These are phyloP conservation scores for Parochlus steinenii DNA, from an alignment of 2,888 invertebrate genomes.

Conservation along the genomic window DNA sequence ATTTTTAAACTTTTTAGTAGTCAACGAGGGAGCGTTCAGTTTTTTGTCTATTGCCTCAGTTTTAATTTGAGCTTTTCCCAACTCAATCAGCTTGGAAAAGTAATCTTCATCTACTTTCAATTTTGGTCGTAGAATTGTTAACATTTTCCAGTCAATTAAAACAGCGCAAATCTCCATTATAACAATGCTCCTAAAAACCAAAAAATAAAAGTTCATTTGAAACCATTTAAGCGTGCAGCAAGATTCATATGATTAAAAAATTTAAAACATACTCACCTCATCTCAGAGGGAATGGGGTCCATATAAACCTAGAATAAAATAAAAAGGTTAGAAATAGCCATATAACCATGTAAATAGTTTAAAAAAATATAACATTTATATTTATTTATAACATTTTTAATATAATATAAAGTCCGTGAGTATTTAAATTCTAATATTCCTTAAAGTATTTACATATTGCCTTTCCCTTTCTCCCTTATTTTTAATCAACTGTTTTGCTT, in stretches of 20 bases:
- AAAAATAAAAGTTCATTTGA: neutral
- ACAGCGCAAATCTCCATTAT: constrained; percentile 57
- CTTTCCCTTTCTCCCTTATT: constrained; percentile 25
- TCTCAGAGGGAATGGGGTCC: constrained; percentile 69
- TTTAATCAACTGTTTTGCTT: constrained; percentile 36
- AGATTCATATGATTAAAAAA: constrained; percentile 28
- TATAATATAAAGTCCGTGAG: too few relatives aligned
- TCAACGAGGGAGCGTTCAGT: constrained; percentile 44
- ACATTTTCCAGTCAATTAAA: constrained; percentile 85
- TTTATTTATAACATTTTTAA: too few relatives aligned
- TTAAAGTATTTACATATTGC: too few relatives aligned
- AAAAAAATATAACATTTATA: too few relatives aligned
- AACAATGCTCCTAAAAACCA: constrained; percentile 18
- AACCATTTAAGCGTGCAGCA: neutral
- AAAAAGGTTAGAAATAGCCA: too few relatives aligned
- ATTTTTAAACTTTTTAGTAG: constrained; percentile 61
- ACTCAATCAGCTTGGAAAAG: constrained; percentile 67
- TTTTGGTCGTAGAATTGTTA: constrained; percentile 74
- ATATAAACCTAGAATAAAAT: too few relatives aligned
- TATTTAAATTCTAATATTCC: constrained; percentile 43
- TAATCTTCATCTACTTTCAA: constrained; percentile 71
- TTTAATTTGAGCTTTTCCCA: constrained; percentile 61
- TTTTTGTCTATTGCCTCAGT: constrained; percentile 55
- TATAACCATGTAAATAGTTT: too few relatives aligned
- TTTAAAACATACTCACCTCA: constrained; percentile 46